These are phyloP conservation scores for Villa cingulata DNA, from an alignment of 2,888 invertebrate species.

Conservation along the genomic window DNA sequence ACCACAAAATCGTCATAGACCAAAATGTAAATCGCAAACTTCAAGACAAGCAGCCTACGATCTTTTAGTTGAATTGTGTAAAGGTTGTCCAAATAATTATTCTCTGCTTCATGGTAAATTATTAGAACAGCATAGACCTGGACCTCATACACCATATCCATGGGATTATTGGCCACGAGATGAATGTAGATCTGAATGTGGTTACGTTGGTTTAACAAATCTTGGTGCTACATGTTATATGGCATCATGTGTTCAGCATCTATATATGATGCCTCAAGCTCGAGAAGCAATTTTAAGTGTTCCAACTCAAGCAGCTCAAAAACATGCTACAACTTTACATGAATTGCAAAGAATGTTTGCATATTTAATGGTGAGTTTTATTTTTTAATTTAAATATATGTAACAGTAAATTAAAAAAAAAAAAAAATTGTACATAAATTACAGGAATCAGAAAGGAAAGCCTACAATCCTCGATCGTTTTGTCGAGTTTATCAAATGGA, in stretches of 20 bases:
- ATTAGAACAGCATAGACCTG: slow-evolving; percentile 73
- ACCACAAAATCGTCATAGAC: slow-evolving; percentile 68
- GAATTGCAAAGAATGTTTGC: slow-evolving; percentile 94
- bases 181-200: slow-evolving; percentile 85
- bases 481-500: slow-evolving; percentile 97
- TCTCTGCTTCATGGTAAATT: slow-evolving; percentile 68
- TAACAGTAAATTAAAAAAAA: too few species aligned
- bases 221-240: slow-evolving; percentile 94
- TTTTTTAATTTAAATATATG: too few species aligned
- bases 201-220: slow-evolving; percentile 88
- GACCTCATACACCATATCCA: slow-evolving; percentile 71
- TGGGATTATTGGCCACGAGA: slow-evolving; percentile 99
- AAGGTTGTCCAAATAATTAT: slow-evolving; percentile 75
- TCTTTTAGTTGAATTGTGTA: slow-evolving; percentile 73
- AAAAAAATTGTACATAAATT: too few species aligned
- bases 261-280: slow-evolving; percentile 95
- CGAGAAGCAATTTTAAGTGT: slow-evolving; percentile 69
- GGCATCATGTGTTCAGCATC: slow-evolving; percentile 94
- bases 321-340: slow-evolving; percentile 67
- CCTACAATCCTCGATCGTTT: slow-evolving; percentile 89
- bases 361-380: slow-evolving; percentile 47
- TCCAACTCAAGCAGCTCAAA: slow-evolving; percentile 55
- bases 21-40: slow-evolving; percentile 85
- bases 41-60: slow-evolving; percentile 86
- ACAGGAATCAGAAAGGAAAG: slow-evolving; percentile 84